These are phyloP conservation scores for Apodemia mormo DNA, from an alignment of 2,888 invertebrate species.

Conservation along the genomic window DNA sequence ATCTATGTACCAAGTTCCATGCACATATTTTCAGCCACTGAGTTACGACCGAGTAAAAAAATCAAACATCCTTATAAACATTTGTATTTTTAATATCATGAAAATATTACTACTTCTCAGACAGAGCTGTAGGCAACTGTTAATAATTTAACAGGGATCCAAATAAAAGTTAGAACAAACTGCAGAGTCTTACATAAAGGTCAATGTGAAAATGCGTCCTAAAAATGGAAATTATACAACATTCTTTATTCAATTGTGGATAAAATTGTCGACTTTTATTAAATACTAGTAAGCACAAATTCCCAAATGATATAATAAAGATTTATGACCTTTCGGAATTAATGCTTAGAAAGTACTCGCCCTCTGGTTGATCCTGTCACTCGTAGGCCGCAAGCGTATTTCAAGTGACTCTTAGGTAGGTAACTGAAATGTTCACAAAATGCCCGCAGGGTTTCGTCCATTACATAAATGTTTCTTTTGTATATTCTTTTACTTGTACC, in stretches of 20 bases:
- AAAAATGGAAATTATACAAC: neutral
- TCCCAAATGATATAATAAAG: neutral
- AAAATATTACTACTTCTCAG: too few species aligned
- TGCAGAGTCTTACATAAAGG: neutral
- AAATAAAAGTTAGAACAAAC: neutral
- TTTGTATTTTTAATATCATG: too few species aligned
- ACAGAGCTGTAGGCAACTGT: too few species aligned
- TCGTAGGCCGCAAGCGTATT: conserved; percentile 37
- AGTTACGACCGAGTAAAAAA: too few species aligned
- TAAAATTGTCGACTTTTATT: neutral
- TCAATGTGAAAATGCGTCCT: neutral
- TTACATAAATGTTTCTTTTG: conserved; percentile 46
- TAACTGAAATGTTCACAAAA: conserved; percentile 45
- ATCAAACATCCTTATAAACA: too few species aligned
- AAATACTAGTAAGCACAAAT: neutral
- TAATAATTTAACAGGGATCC: too few species aligned
- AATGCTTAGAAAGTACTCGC: conserved; percentile 6
- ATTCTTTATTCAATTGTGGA: neutral
- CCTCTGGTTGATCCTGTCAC: conserved; percentile 38
- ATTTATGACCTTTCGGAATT: conserved; percentile 11
- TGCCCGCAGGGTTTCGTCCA: conserved; percentile 43
- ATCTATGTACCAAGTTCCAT: too few species aligned
- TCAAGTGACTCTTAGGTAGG: conserved; percentile 47
- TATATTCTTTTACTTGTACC: conserved; percentile 20
- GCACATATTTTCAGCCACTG: too few species aligned